Evolutionary conservation across 37 sponge, comb jelly and placozoan genomes (phyloP), one percentile per base, ranked within the genome.

Genomic region (Crambe crambe): DNA sequence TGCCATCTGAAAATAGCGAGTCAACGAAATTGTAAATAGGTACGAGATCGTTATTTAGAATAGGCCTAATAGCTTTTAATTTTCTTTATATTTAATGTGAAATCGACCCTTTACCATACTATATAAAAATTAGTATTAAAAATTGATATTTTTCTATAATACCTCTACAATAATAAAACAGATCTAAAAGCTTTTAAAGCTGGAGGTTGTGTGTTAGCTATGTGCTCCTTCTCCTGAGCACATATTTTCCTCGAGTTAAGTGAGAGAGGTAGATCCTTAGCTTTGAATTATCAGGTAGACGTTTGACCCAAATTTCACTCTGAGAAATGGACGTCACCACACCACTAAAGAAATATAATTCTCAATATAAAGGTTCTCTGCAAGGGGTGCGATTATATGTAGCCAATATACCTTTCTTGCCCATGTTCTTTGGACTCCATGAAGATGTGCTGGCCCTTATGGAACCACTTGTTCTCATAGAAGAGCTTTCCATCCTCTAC

Each of bases 401-500:
- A n/a, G n/a, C n/a, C n/a, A n/a, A n/a, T 74, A 29, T 23, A 87
- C 88, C 76, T 77, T 38, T 86, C 91, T 56, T 82, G 80, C 20
- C 87, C 87, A 26, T 82, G 83, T 32, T 91, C 91, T 41, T 86
- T 86, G 26, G 87, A 91, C 42, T 91, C 91, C 1, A 91, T 72
- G 62, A 91, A 76, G 21, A 91, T 66, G 38, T 86, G 74, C 42
- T 91, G 91, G 0, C 78, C 78, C 57, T 91, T 91, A 42, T 82
- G 87, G 38, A 85, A 91, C 91, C 87, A 82, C 61, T 76, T 86
- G 34, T 79, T 86, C 32, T 91, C 85, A 36, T 91, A 91, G 51
- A 51, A 78, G 20, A 91, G 80, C 54, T 77, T 91, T 3, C 91
- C 91, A 60, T 91, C 91, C 44, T 91, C 91, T 35, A 91, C 70